Percentiles rank a stretch among this genome's conserved stretches.
Conservation (phyloP, 2,797 vertebrate genomes). For the Gallinago stenura region DNA sequence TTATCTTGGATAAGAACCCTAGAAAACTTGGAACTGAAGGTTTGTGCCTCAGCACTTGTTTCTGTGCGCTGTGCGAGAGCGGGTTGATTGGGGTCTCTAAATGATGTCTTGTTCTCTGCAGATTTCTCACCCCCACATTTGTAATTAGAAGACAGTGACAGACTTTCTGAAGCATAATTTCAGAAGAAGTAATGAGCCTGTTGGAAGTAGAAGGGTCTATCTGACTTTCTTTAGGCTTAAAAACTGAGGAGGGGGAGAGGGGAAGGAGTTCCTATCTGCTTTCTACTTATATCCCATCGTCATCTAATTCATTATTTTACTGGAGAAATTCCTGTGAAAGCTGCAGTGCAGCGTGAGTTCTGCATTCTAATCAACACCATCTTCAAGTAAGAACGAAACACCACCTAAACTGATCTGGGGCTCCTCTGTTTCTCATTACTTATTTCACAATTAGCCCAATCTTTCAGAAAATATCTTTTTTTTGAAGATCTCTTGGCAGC, state of each 20-base stretch:
- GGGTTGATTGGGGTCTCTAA: not conserved
- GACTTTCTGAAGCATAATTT: slow-evolving; percentile 8
- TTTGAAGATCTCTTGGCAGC: not conserved
- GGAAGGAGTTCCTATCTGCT: not conserved
- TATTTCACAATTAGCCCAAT: not conserved
- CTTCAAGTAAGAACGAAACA: not conserved
- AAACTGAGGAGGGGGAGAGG: not conserved
- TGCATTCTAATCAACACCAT: not conserved
- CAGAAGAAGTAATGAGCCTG: not conserved
- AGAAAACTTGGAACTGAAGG: not conserved
- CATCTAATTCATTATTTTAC: not conserved
- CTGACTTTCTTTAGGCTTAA: not conserved
- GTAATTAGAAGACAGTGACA: not conserved
- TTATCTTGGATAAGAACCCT: not conserved
- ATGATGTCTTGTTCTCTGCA: not conserved
- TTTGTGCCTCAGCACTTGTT: not conserved
- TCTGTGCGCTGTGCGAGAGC: not conserved
- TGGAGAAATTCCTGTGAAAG: not conserved
- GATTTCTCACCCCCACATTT: not conserved
- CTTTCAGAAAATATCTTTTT: not conserved
- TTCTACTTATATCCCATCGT: not conserved
- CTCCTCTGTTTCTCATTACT: not conserved
- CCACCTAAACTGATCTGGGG: not conserved
- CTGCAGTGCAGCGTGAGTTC: not conserved
- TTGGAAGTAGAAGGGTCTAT: not conserved